These are phyloP conservation scores for Lepidurus couesii DNA, from an alignment of 1,140 invertebrate species.

Conservation along the genomic window DNA sequence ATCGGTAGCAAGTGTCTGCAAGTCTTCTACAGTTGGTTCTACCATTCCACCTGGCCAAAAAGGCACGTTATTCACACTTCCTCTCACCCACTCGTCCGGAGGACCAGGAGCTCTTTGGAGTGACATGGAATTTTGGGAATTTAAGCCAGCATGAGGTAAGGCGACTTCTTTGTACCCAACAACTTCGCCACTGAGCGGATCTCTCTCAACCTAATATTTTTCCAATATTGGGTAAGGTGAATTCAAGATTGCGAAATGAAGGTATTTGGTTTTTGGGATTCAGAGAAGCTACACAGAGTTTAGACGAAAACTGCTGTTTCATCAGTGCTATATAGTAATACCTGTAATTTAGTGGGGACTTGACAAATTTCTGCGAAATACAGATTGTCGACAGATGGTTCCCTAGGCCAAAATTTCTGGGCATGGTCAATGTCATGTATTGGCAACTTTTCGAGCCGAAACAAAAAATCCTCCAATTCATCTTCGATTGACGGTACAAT, in stretches of 20 bases:
- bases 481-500: slow-evolving; percentile 52
- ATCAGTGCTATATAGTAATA: slow-evolving; percentile 41
- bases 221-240: neutral
- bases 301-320: no score
- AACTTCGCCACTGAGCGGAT: slow-evolving; percentile 64
- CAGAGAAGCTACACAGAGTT: no score
- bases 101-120: slow-evolving; percentile 58
- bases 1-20: slow-evolving; percentile 40
- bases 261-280: neutral
- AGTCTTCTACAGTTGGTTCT: slow-evolving; percentile 37
- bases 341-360: slow-evolving; percentile 49
- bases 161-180: slow-evolving; percentile 61
- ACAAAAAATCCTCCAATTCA: slow-evolving; percentile 54
- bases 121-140: slow-evolving; percentile 68
- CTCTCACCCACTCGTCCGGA: slow-evolving; percentile 55
- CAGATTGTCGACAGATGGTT: slow-evolving; percentile 49
- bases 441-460: slow-evolving; percentile 55
- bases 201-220: slow-evolving; percentile 54
- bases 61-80: slow-evolving; percentile 64
- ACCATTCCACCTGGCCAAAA: slow-evolving; percentile 69
- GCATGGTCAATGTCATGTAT: slow-evolving; percentile 56
- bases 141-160: slow-evolving; percentile 55
- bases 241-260: neutral
- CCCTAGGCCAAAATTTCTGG: slow-evolving; percentile 54
- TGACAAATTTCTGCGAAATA: slow-evolving; percentile 49